Percentiles rank a stretch among this genome's conserved stretches.
These are phyloP conservation scores for Mormyrus proboscirostris DNA, from an alignment of 2,797 vertebrate species.

Conservation along the genomic window DNA sequence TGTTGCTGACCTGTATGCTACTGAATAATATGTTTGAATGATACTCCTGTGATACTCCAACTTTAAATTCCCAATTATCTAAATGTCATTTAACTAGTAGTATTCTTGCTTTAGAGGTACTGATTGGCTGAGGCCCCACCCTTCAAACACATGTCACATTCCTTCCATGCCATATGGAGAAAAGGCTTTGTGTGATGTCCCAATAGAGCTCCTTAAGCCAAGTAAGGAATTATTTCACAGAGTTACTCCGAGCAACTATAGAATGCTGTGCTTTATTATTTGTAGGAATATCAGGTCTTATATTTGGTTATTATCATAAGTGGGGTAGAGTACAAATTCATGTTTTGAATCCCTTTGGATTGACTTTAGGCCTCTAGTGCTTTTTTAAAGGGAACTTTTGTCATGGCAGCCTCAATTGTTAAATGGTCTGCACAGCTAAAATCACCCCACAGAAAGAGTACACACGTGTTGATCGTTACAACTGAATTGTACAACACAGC, in stretches of 20 bases:
- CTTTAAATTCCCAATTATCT: background rate
- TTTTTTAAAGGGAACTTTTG: slow-evolving; percentile 3
- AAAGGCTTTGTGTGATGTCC: background rate
- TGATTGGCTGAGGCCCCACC: background rate
- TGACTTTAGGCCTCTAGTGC: background rate
- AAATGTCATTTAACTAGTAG: background rate
- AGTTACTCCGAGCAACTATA: background rate
- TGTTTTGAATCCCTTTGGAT: background rate
- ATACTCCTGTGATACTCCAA: background rate
- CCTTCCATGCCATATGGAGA: background rate
- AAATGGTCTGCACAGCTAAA: slow-evolving; percentile 34
- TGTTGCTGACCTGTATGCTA: background rate
- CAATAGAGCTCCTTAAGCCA: background rate
- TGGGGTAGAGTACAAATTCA: background rate
- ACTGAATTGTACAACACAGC: slow-evolving; percentile 36
- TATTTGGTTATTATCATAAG: background rate
- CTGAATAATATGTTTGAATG: background rate
- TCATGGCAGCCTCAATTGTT: slow-evolving; percentile 28
- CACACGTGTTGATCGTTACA: slow-evolving; percentile 35
- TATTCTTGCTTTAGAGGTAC: background rate
- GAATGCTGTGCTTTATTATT: background rate
- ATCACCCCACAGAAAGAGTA: slow-evolving; percentile 29
- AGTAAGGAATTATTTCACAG: background rate
- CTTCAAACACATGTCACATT: background rate
- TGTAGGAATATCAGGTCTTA: background rate